Base-by-base conservation (phyloP, 2,797 vertebrate genomes). In the Tinamus major region DNA sequence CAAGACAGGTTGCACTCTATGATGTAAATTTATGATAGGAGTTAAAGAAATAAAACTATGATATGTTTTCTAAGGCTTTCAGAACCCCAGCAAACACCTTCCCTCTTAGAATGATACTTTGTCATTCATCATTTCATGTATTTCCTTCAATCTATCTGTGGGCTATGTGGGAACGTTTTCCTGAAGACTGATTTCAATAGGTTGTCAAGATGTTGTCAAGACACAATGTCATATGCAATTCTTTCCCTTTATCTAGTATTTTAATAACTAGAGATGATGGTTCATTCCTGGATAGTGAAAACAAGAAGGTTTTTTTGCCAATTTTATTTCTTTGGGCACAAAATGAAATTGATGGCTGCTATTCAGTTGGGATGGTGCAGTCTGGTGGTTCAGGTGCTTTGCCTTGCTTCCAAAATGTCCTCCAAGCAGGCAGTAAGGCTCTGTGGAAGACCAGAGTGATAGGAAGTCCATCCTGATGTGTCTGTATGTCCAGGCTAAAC, bases 351-450 rank as follows among this genome's bases (percentile, higher is more conserved):
- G 75, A 6, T 80, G 21, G 48, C 19, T 74, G 61, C 7, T 82
- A 94, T 82, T 79, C 14, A 7, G 27, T 13, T 71, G 14, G 7
- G 19, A 67, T 75, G 44, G 48, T 80, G 23, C n/a, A 92, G 67
- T 72, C 20, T 53, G 72, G 89, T 31, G 41, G 39, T 53, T 37
- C 56, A 87, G 85, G 61, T 93, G 69, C 65, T 91, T 87, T 92
- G 59, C 87, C 55, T 91, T 71, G 27, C 29, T 80, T 93, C 90
- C 72, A 87, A 65, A 92, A 90, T 78, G 59, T 39, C 58, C 7
- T 21, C 42, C 79, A 90, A 70, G 56, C 27, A 74, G 27, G 24
- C 74, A 88, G 46, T 55, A 51, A 91, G 53, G 41, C 10, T 62
- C 33, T 27, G 20, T 70, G 46, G 41, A 70, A 76, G 42, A 35